Evolutionary conservation across 2,113 vertebrate species (phyloP), one percentile per base, ranked within the genome.

Genomic region (Pan troglodytes): DNA sequence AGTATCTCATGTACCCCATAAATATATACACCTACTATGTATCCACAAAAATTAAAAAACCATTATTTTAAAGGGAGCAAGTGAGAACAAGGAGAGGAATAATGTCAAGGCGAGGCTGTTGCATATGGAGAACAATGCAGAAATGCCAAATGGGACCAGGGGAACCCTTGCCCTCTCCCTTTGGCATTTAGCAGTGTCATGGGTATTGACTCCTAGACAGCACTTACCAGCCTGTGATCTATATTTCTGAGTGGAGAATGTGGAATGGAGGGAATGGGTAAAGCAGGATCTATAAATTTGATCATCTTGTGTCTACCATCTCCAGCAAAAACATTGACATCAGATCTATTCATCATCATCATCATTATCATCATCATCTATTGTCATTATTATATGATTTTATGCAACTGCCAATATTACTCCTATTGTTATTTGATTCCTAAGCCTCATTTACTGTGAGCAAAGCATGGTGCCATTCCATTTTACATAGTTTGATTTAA

Each of bases 121-220:
- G 9, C 4, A 30, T 13, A 14, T 14, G 13, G 8, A 57, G 12
- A 57, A 64, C 0, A n/a, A 4, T 1, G 3, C 5, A 38, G 40
- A 38, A 23, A 38, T 20, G 20, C 25, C 64, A 4, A 43, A 14
- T 17, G 6, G 11, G 1, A 7, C 59, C 23, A 2, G 4, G 12
- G 12, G 17, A 72, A 2, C 20, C 25, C 50, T 8, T 3, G 2
- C 3, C 18, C 16, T 4, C 1, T 40, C 14, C 12, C 4, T 8
- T 57, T 48, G n/a, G 16, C 40, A 12, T 9, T 20, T 18, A 35
- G 23, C 23, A 27, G 2, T 7, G 4, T 79, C 52, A 3, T 27
- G 1, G 25, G 8, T 23, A 23, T 8, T 8, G 32, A 38, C 3
- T 8, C 11, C 55, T 13, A 40, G 30, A 11, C 8, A 50, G 50